phyloP scores from a whole-genome alignment of 2,888 invertebrate genomes.

The Hofmannophila pseudospretella region DNA sequence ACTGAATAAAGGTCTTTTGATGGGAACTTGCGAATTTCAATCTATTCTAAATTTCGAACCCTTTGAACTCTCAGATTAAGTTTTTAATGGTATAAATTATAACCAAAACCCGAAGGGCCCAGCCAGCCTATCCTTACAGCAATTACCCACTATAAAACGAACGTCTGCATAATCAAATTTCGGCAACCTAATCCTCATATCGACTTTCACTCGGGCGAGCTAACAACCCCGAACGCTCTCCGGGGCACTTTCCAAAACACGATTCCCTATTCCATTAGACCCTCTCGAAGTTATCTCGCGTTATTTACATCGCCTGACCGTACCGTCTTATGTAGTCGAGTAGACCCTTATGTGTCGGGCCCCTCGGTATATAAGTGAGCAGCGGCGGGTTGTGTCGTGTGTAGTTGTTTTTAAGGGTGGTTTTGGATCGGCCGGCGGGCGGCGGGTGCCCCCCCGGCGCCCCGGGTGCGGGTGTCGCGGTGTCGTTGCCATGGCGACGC shows the following conservation, averaged over 20 bases:
- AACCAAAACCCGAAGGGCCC: not conserved
- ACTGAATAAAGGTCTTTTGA: no score
- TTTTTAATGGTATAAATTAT: conserved; percentile 8
- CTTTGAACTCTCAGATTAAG: not conserved
- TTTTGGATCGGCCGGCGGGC: conserved; percentile 35
- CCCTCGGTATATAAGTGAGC: conserved; percentile 57
- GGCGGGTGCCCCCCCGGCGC: conserved; percentile 17
- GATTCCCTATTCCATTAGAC: conserved; percentile 76
- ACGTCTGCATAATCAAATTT: conserved; percentile 64
- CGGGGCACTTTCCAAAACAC: conserved; percentile 72
- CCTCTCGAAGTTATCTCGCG: conserved; percentile 74
- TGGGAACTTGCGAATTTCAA: no score
- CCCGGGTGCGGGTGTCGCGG: conserved; percentile 58
- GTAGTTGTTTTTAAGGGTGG: conserved; percentile 43
- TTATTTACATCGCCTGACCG: conserved; percentile 77
- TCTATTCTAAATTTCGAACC: not conserved
- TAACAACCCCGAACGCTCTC: conserved; percentile 67
- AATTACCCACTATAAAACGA: conserved; percentile 35
- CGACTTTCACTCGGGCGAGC: conserved; percentile 64
- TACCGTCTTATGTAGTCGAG: conserved; percentile 71
- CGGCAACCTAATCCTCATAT: conserved; percentile 56
- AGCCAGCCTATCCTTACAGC: no score
- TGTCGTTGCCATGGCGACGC: conserved; percentile 79
- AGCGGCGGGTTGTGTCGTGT: conserved; percentile 36
- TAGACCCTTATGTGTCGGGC: conserved; percentile 58